A percentile compares a stretch with the other conserved stretches of the same genome.
Evolutionary conservation across 2,888 invertebrate species (phyloP).

Genomic region (Prosopocoilus inquinatus): DNA sequence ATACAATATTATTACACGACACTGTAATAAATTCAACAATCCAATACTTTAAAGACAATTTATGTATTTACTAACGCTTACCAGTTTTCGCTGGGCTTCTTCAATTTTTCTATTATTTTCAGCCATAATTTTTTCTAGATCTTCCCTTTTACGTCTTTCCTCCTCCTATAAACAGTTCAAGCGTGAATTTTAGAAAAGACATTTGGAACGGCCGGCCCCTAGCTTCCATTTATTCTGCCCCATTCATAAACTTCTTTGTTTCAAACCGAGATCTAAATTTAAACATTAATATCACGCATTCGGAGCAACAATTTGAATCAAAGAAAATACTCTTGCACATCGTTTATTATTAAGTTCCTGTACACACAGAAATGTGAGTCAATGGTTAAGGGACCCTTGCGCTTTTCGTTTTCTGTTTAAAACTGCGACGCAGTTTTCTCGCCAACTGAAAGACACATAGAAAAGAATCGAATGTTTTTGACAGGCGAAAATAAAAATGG

Average conservation of each 20-base stretch:
- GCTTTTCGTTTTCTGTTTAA: no score
- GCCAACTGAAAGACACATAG: no score
- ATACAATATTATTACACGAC: not conserved
- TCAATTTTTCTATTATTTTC: conserved; percentile 98
- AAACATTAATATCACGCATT: no score
- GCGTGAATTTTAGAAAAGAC: conserved; percentile 39
- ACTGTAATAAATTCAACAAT: not conserved
- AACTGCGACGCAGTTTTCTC: no score
- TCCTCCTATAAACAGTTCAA: conserved; percentile 85
- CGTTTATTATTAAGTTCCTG: no score
- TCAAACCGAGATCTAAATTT: no score
- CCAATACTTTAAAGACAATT: not conserved
- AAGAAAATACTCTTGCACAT: no score
- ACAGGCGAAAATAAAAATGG: no score
- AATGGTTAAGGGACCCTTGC: no score
- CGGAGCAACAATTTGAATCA: no score
- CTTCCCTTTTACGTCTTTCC: conserved; percentile 93
- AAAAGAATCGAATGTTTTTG: no score
- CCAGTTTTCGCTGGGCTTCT: conserved; percentile 95
- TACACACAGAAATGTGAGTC: no score
- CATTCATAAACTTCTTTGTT: not conserved
- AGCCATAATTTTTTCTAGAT: conserved; percentile 93
- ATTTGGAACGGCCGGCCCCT: conserved; percentile 39
- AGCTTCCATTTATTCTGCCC: conserved; percentile 34
- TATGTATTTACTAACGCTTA: conserved; percentile 54